Evolutionary conservation across 2,797 vertebrate species (phyloP), one percentile per base, ranked within the genome.

Genomic region (Gambusia yucatana): DNA sequence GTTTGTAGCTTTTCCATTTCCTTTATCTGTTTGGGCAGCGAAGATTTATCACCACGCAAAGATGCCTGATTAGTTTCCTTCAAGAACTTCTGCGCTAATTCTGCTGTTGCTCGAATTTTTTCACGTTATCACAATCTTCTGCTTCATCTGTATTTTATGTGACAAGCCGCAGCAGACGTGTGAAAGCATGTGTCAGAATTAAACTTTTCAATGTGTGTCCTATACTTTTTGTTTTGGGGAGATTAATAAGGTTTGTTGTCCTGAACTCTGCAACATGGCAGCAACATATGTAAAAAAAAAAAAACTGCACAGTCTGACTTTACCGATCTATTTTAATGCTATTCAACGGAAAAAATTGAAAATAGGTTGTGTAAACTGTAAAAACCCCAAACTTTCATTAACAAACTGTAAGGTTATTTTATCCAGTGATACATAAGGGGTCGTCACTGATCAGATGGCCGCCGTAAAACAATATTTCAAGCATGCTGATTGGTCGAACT

Each of bases 1-100:
- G 44, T 78, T 39, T 75, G 39, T 67, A 71, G 43, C 25, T 47
- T 47, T 41, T 28, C 57, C 39, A 33, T 39, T 11, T 73, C 78
- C 22, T 57, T 72, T n/a, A 46, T 44, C 67, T 71, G 43, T 46
- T 71, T 71, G 14, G 67, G 6, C 3, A 17, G 43, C 8, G 13
- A 71, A 28, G 41, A 44, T 44, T 28, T 28, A 44, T 71, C 10
- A 46, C 13, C 13, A 46, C 41, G 6, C 43, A 71, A 28, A 30
- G 67, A 44, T 28, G 6, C 25, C 0, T 3, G 22, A 28, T 14
- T 6, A 65, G 17, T 39, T 39, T 65, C 22, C 63, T 41, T 20
- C 65, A 41, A 25, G 2, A 39, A 25, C 9, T 43, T 67, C 20
- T 43, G 20, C 4, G 9, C 10, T n/a, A n/a, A 69, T 69, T 43